Evolutionary conservation across 2,888 invertebrate genomes (phyloP), one percentile per base, ranked within the genome.

Genomic region (Drosophila lacicola): DNA sequence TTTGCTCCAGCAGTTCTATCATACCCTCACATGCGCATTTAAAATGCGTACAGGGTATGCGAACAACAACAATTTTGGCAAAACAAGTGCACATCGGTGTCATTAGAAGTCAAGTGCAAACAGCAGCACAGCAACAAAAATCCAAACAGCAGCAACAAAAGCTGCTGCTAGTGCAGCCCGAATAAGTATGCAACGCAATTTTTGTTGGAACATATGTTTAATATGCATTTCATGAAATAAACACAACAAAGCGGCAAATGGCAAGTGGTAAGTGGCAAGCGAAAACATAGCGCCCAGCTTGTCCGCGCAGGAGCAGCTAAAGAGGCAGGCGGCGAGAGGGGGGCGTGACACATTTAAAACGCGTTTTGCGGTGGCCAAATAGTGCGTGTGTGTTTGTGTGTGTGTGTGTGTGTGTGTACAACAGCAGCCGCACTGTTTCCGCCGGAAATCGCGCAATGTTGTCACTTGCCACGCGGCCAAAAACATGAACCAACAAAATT

Each of bases 141-240:
- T 2, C n/a, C 33, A 44, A 55, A 50, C 21, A 61, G 41, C 55
- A 56, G n/a, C n/a, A n/a, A n/a, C n/a, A n/a, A n/a, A n/a, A n/a
- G 37, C 57, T 50, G 29, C 36, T 33, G 21, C 14, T 8, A 19
- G 21, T 3, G 33, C 33, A 14, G 8, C 37, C 67, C 53, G 41
- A 56, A 72, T 62, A 72, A 77, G 74, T 77, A 62, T 56, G 78
- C 78, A 63, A 63, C 64, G 56, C 54, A 63, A 47, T 78, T 77
- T 65, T 54, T 41, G 56, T 41, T 29, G 49, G 17, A 70, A 70
- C 83, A 83, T 82, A 82, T 86, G 88, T 86, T 88, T 73, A 66
- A 75, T 70, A 71, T 78, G 88, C 83, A 82, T 83, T 88, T 78
- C 86, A 88, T 83, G 82, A 85, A 83, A 88, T 81, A 78, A 83